Conservation (phyloP, 2,888 invertebrate species). For the Hirtodrosophila confusa region DNA sequence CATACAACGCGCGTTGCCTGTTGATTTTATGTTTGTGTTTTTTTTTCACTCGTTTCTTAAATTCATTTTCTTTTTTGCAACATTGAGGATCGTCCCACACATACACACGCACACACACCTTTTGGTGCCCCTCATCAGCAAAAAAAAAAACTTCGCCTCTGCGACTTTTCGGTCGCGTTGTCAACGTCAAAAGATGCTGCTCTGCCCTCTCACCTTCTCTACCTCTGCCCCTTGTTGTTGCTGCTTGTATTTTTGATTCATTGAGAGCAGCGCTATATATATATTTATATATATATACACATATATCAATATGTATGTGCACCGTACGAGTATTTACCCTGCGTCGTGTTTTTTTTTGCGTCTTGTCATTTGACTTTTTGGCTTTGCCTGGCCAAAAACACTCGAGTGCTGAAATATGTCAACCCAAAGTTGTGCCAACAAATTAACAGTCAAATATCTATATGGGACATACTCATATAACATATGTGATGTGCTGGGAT, state of each 20-base stretch:
- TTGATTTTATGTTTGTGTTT: slow-evolving; percentile 21
- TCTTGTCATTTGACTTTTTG: slow-evolving; percentile 75
- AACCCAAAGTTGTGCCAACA: slow-evolving; percentile 41
- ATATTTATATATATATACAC: not conserved
- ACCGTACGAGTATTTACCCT: slow-evolving; percentile 38
- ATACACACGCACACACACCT: slow-evolving; percentile 36
- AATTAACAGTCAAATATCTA: slow-evolving; percentile 36
- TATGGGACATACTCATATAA: not conserved
- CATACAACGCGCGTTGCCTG: slow-evolving; percentile 21
- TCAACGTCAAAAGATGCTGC: slow-evolving; percentile 67
- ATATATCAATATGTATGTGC: slow-evolving; percentile 26
- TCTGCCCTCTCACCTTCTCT: slow-evolving; percentile 71
- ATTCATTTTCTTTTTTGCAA: slow-evolving; percentile 57
- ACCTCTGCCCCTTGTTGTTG: slow-evolving; percentile 21
- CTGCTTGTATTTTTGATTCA: slow-evolving; percentile 72
- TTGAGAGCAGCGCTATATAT: slow-evolving; percentile 68
- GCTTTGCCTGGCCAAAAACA: slow-evolving; percentile 56
- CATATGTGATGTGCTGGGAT: not conserved
- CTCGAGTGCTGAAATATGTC: slow-evolving; percentile 35
- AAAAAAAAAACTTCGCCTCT: slow-evolving; percentile 19
- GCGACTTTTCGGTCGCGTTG: slow-evolving; percentile 50
- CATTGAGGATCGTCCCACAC: slow-evolving; percentile 70
- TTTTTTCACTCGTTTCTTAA: slow-evolving; percentile 8
- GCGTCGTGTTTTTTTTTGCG: slow-evolving; percentile 34
- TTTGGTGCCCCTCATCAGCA: slow-evolving; percentile 54